Evolutionary conservation across 1,140 invertebrate genomes (phyloP), one percentile per base, ranked within the genome.

Genomic region (Pogonus chalceus): DNA sequence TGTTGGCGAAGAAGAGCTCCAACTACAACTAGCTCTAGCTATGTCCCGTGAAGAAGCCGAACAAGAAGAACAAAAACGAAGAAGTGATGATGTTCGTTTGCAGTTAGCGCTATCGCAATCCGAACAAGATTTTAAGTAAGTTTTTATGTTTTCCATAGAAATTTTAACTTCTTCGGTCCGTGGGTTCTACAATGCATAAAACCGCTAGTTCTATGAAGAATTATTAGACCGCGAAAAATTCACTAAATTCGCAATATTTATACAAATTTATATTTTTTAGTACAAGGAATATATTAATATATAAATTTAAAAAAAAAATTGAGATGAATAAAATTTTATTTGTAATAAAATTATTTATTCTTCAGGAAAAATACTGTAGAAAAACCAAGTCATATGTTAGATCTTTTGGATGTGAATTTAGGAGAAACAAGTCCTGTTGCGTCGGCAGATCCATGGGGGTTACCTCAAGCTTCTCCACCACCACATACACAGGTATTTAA

Each of bases 41-140:
- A 96, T 99, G 90, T 96, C 92, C 50, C 85, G 95, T 56, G 96
- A 99, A 72, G 96, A 99, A 76, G 94, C 95, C 22, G 96, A 99
- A 65, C 87, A 96, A 68, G 93, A 98, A 66, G 90, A 97, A 72
- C 84, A 94, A 62, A 84, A 92, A 69, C 79, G 91, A 48, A 82
- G 91, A 56, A 91, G 88, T 61, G 94, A 98, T 70, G 94, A 96
- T 69, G 87, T 98, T 47, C 80, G 94, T 60, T 77, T 98, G 56
- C 91, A 96, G 72, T 79, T 98, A 69, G 95, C 92, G 0, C 76
- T 96, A 37, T 90, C 88, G 66, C 91, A 96, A 74, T 94, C 90
- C 70, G 84, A 93, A 71, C 87, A 93, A 71, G 89, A 93, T 70
- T 89, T 89, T 65, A 87, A 86, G 84, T 87, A 67, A 75, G 76